Evolutionary conservation across 1,140 invertebrate genomes (phyloP), one percentile per base, ranked within the genome.

Genomic region (Hycleus cichorii): DNA sequence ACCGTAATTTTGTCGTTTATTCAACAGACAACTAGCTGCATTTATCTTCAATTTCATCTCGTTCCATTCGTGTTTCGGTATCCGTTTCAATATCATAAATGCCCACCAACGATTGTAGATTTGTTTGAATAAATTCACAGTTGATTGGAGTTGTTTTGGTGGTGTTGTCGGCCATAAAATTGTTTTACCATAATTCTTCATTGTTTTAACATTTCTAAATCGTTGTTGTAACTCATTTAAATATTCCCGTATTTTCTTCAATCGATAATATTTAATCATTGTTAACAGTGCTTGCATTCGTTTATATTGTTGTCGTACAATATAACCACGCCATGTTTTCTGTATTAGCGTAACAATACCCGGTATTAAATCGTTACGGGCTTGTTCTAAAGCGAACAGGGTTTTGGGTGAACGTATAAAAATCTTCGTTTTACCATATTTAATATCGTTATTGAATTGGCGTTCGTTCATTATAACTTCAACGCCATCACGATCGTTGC

Each of bases 341-440:
- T 98, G 95, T 52, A 98, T 76, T 60, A 97, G 81, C 7, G 92
- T 83, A 27, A 95, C 91, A 64, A 98, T 94, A 42, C 85, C 83
- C 0, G 93, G 93, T 47, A 98, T 88, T 59, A 91, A 81, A 53
- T 87, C 83, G 49, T 86, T 87, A 59, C 90, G 79, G 44, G 85
- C 81, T 68, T 88, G 84, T 77, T 98, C 95, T 63, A 98, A 73
- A 1, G 84, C 78, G 72, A 97, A 96, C 2, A 98, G 75, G 0
- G 94, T 97, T 63, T 84, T 83, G 1, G 96, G 95, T 11, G 88
- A 86, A 66, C 93, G 82, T 64, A 98, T 93, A 67, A 98, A 98
- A 46, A 98, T 83, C 76, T 98, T 98, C 2, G 93, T 96, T 62
- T 91, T 88, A 7, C 95, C 95, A 67, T 91, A 96, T 69, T 91